Conservation (phyloP, 2,797 vertebrate species). For the Synanceia verrucosa region DNA sequence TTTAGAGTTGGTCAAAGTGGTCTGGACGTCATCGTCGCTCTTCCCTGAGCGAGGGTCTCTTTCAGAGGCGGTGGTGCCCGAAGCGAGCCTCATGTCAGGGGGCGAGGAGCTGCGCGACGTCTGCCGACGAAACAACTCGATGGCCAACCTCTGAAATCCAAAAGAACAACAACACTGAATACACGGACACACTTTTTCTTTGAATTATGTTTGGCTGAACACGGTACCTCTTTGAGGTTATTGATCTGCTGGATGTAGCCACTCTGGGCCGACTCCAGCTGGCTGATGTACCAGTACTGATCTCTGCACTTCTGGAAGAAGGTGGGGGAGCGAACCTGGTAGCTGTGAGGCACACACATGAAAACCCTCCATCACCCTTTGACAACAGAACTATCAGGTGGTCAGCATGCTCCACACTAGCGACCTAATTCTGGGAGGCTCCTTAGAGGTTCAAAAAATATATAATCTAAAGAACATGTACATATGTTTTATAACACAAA, state of each 20-base stretch:
- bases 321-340: conserved; percentile 97
- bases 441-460: too few species aligned
- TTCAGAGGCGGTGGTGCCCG: conserved; percentile 86
- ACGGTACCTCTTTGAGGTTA: conserved; percentile 94
- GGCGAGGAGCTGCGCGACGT: conserved; percentile 93
- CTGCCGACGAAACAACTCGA: conserved; percentile 94
- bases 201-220: not conserved
- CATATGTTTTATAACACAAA: too few species aligned
- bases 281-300: conserved; percentile 98
- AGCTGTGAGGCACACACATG: conserved; percentile 78
- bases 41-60: conserved; percentile 85
- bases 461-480: too few species aligned
- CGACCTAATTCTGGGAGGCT: too few species aligned
- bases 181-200: not conserved
- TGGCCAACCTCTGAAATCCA: conserved; percentile 88
- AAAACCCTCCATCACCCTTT: not conserved
- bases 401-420: too few species aligned
- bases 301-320: conserved; percentile 99
- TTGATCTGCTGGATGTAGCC: conserved; percentile 98
- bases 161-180: not conserved
- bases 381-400: not conserved
- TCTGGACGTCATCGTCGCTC: conserved; percentile 82
- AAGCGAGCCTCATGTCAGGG: conserved; percentile 86
- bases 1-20: conserved; percentile 75
- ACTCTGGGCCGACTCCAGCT: conserved; percentile 93